phyloP scores from a whole-genome alignment of 1,140 invertebrate genomes.

The Piezodorus guildinii region DNA sequence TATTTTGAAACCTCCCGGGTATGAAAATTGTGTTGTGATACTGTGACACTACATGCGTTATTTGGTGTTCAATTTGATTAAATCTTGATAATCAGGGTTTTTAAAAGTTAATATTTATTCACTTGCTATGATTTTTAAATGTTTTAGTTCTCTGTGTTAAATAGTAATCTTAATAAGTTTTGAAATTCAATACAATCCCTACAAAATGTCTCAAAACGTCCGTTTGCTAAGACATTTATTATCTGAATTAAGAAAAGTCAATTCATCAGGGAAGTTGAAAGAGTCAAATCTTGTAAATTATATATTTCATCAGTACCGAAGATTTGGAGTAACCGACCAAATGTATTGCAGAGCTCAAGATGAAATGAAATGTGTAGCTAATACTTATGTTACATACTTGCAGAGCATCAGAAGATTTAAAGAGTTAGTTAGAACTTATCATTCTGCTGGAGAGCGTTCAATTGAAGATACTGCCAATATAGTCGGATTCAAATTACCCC shows the following conservation, averaged over 20 bases:
- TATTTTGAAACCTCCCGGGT: no score
- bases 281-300: conserved; percentile 49
- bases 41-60: no score
- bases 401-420: conserved; percentile 49
- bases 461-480: conserved; percentile 64
- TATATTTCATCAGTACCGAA: conserved; percentile 55
- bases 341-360: conserved; percentile 66
- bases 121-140: no score
- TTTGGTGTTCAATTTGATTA: no score
- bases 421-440: conserved; percentile 56
- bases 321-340: conserved; percentile 62
- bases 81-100: no score
- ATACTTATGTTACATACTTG: conserved; percentile 65
- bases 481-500: conserved; percentile 74
- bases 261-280: conserved; percentile 38
- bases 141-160: no score
- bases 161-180: no score
- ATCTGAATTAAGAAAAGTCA: conserved; percentile 44
- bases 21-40: no score
- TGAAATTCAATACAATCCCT: no score
- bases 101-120: no score
- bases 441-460: conserved; percentile 61
- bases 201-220: not conserved
- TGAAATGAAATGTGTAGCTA: conserved; percentile 56
- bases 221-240: conserved; percentile 35